Conservation (phyloP, 2,888 invertebrate species). For the Nomada lathburiana region DNA sequence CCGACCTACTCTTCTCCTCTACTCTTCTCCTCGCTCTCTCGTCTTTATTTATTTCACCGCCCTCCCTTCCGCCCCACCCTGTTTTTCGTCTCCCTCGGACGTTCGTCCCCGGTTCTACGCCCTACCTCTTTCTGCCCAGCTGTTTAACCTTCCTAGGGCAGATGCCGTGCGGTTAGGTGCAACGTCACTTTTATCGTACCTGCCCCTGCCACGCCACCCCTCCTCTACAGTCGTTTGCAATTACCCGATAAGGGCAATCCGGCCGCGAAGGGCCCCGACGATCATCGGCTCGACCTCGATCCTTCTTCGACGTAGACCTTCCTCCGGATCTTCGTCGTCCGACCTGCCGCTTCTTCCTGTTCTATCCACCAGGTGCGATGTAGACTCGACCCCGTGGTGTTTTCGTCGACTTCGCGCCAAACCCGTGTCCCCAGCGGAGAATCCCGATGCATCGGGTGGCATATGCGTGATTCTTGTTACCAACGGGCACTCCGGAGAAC, state of each 20-base stretch:
- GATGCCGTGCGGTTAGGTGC: conserved; percentile 77
- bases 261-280: conserved; percentile 49
- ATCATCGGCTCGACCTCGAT: conserved; percentile 56
- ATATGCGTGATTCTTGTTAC: not conserved
- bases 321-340: conserved; percentile 16
- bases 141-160: conserved; percentile 77
- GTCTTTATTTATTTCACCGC: conserved; percentile 37
- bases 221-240: conserved; percentile 61
- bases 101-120: conserved; percentile 38
- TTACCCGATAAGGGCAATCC: conserved; percentile 76
- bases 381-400: not conserved
- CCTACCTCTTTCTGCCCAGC: conserved; percentile 70
- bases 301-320: conserved; percentile 24
- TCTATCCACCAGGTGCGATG: not conserved
- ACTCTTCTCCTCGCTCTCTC: conserved; percentile 44
- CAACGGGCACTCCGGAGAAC: not conserved
- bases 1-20: conserved; percentile 57
- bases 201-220: conserved; percentile 18
- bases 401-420: not conserved
- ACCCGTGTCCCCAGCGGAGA: not conserved
- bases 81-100: conserved; percentile 36
- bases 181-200: conserved; percentile 74
- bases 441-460: not conserved
- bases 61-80: conserved; percentile 7
- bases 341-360: not conserved